A percentile compares a stretch with the other conserved stretches of the same genome.
phyloP scores from a whole-genome alignment of 2,888 invertebrate species.

The Machimus rusticus region DNA sequence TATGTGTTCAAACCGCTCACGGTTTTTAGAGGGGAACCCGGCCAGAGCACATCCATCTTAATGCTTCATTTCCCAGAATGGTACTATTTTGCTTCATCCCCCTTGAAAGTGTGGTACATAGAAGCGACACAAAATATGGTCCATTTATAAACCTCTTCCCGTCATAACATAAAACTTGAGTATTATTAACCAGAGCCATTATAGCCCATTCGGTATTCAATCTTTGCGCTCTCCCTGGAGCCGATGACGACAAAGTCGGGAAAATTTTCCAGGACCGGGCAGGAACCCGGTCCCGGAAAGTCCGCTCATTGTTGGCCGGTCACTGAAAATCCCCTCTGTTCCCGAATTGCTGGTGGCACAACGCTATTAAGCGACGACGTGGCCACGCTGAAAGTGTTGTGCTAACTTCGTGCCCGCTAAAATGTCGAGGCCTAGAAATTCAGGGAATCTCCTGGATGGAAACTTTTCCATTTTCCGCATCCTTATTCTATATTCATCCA shows the following conservation, averaged over 20 bases:
- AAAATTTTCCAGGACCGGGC: background rate
- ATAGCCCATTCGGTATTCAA: constrained; percentile 44
- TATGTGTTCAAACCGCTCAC: background rate
- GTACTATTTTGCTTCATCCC: constrained; percentile 1
- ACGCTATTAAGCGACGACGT: background rate
- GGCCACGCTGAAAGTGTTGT: background rate
- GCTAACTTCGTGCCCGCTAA: background rate
- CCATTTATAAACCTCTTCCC: constrained; percentile 43
- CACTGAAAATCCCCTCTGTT: background rate
- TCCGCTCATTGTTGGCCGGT: background rate
- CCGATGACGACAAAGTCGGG: background rate
- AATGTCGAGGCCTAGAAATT: background rate
- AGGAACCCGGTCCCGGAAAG: background rate
- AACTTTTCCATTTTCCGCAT: constrained; percentile 25
- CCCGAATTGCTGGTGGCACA: background rate
- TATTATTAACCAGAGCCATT: constrained; percentile 46
- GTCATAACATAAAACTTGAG: constrained; percentile 46
- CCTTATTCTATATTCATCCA: background rate
- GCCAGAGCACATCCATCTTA: constrained; percentile 24
- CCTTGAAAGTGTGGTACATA: background rate
- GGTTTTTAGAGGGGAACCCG: background rate
- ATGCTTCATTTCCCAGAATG: constrained; percentile 37
- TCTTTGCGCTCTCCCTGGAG: constrained; percentile 10
- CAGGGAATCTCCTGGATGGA: background rate
- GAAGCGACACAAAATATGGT: constrained; percentile 26